phyloP scores from a whole-genome alignment of 1,140 invertebrate species.

The Watersipora subatra region DNA sequence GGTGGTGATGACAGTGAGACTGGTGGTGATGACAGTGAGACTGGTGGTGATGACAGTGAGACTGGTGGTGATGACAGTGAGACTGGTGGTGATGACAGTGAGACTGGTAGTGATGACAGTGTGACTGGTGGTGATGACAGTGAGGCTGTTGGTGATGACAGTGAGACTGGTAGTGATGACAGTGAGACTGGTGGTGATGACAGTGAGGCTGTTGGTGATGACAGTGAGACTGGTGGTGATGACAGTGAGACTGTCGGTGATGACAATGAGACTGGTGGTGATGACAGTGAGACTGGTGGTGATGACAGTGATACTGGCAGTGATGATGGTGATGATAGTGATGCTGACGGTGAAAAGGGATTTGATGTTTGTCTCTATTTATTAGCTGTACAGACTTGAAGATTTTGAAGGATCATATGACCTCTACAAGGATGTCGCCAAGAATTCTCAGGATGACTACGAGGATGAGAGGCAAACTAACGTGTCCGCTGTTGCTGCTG shows the following conservation, averaged over 20 bases:
- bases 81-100: no score
- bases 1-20: no score
- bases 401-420: constrained; percentile 68
- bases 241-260: no score
- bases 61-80: no score
- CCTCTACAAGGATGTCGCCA: constrained; percentile 54
- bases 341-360: constrained; percentile 1
- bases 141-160: no score
- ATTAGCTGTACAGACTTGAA: constrained; percentile 40
- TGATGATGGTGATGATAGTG: not conserved
- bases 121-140: no score
- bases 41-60: no score
- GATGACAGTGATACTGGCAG: no score
- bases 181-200: not conserved
- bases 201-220: not conserved
- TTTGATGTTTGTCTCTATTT: constrained; percentile 5
- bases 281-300: not conserved
- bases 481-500: constrained; percentile 73
- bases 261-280: not conserved
- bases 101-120: no score
- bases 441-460: constrained; percentile 65
- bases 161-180: not conserved
- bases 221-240: no score
- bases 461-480: constrained; percentile 85
- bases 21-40: no score